Base-by-base conservation (phyloP, 23 tunicate genomes). In the Halocynthia aurantium region DNA sequence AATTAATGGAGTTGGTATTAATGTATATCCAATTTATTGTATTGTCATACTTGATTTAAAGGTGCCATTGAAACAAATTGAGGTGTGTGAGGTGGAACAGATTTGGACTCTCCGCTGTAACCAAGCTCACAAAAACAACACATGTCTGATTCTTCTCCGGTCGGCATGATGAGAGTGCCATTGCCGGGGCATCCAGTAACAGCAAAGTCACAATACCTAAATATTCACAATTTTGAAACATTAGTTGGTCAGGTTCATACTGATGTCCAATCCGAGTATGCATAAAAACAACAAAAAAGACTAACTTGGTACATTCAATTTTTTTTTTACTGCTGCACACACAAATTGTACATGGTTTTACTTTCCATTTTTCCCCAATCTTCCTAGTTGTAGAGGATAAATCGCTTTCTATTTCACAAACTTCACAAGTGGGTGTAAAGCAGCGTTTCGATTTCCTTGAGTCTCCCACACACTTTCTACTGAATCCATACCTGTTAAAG, bases 321-420 rank as follows among this genome's bases (percentile, higher is more conserved):
- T 79, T 75, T 69, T 69, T 70, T 10, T 80, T 53, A 52, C 62
- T 52, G 7, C 19, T 20, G 67, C 96, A 89, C 53, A 63, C 51
- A 66, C 96, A 89, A 15, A 89, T 20, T 40, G 60, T 75, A 61
- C 96, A 89, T 6, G 6, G 6, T 15, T 64, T 79, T 17, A 75
- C 60, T 50, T 62, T 57, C 96, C 96, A 89, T 76, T 84, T 82
- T 6, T 84, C 96, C 0, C 96, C 96, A 22, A 84, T 71, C 53
- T 73, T 84, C 50, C 67, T 61, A 69, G 73, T 31, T 62, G 31
- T 67, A 19, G 21, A 53, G 11, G 15, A 73, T 61, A 8, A 80
- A 61, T 44, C 65, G 12, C 54, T 67, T 12, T 15, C 56, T 62
- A 78, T 77, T 21, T 80, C 63, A 57, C 96, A 89, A 10, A 83